Evolutionary conservation across 2,888 invertebrate species (phyloP), one percentile per base, ranked within the genome.

Genomic region (Nasonia oneida): DNA sequence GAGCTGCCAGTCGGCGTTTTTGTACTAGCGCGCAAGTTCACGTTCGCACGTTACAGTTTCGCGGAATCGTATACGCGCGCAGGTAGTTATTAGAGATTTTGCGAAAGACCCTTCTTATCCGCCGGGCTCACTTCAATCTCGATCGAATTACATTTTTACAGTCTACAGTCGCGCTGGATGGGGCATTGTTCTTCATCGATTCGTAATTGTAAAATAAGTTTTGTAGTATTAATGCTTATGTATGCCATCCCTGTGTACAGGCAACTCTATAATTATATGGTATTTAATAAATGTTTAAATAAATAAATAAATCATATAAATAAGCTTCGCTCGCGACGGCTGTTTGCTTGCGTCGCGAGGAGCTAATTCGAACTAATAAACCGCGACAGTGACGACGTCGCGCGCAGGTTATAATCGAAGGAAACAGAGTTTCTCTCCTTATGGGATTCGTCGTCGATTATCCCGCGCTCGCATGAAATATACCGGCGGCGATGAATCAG

Each of bases 31-130:
- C 61, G 64, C 47, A 76, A 83, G 82, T 77, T 83, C 70, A 73
- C 39, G 73, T 83, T 83, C 78, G 78, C 78, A 78, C 78, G 78
- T 61, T 78, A 78, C 73, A 61, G 73, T 83, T 83, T 83, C 73
- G 37, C 15, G 61, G 73, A 83, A 83, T 78, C 64, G 61, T 29
- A 29, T 33, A 37, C 37, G 67, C 67, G 29, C 67, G 67, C 18
- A n/a, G 64, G 39, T 50, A n/a, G 67, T 75, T 81, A 81, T 50
- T 75, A 81, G 64, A 33, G 29, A 81, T 75, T 81, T 81, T 75
- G 53, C 53, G 75, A 81, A 81, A 81, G 64, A 33, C 12, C 29
- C 33, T 29, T 47, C 29, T 57, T n/a, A 15, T 57, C n/a, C 18
- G 57, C 18, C 15, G 15, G 15, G 4, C 15, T 47, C 10, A 47